These are phyloP conservation scores for Microctenopoma lineatum DNA, from an alignment of 2,797 vertebrate genomes.

Conservation along the genomic window DNA sequence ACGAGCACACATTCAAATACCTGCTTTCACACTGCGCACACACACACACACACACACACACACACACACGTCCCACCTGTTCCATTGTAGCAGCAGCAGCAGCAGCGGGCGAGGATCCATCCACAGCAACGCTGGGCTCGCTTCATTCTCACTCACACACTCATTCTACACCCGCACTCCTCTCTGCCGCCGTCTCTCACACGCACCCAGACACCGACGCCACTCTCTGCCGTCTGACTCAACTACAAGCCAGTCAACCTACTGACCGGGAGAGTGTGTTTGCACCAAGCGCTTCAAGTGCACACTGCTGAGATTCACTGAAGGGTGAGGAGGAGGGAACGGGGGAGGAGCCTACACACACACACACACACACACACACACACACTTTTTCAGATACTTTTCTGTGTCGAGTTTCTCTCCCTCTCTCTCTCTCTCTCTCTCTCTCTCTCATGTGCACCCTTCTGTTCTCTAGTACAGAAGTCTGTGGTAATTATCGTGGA, in stretches of 20 bases:
- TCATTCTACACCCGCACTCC: slow-evolving; percentile 47
- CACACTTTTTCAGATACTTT: slow-evolving; percentile 8
- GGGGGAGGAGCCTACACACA: slow-evolving; percentile 45
- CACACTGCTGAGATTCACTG: slow-evolving; percentile 50
- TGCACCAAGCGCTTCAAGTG: slow-evolving; percentile 21
- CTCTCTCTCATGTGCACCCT: slow-evolving; percentile 11
- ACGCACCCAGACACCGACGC: slow-evolving; percentile 12
- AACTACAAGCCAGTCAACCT: background rate
- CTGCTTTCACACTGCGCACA: background rate
- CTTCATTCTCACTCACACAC: slow-evolving; percentile 66
- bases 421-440: slow-evolving; percentile 7
- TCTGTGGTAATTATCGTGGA: slow-evolving; percentile 41
- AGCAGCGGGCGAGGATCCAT: slow-evolving; percentile 69
- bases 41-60: background rate
- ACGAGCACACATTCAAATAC: background rate
- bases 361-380: slow-evolving; percentile 8
- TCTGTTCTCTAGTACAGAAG: slow-evolving; percentile 45
- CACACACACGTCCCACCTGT: slow-evolving; percentile 55
- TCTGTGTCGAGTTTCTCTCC: slow-evolving; percentile 10
- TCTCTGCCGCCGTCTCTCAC: background rate
- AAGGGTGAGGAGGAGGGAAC: slow-evolving; percentile 8
- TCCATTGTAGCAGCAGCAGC: slow-evolving; percentile 66
- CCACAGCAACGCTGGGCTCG: slow-evolving; percentile 61
- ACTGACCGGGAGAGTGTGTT: slow-evolving; percentile 7
- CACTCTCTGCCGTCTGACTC: background rate